Base-by-base conservation (phyloP, 2,797 vertebrate genomes). In the Harpagifer antarcticus region DNA sequence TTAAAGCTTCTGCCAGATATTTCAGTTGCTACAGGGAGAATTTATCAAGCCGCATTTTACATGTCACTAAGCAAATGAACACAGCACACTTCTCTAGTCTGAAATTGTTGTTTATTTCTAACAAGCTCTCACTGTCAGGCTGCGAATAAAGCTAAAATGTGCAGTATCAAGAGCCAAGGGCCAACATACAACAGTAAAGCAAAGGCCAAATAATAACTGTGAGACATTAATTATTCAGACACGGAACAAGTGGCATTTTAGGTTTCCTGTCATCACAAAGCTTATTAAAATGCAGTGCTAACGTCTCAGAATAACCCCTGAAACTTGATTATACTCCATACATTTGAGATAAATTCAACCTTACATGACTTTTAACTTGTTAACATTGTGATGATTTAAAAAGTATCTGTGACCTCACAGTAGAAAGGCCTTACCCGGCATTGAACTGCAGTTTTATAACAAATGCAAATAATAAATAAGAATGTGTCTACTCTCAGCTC, bases 191-290 rank as follows among this genome's bases (percentile, higher is more conserved):
- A 61, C 55, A 68, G 76, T 71, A 75, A 55, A 79, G 54, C 45
- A 82, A 71, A 85, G 72, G 79, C 68, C 69, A 83, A 83, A 86
- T 74, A 82, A 83, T 70, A 81, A 86, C 71, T 79, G 72, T 74
- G 68, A 15, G 62, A 76, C 68, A 81, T 85, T n/a, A 81, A 86
- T 88, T 85, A 88, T 87, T 89, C 17, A 87, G 71, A 78, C 48
- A 58, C 14, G 31, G 58, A 87, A 68, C 68, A 78, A 67, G 62
- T 78, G 77, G 71, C 44, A 72, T 76, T 82, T 86, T 33, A 67
- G 64, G 59, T 80, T 83, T 86, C 60, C 65, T 75, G 69, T 67
- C 66, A 81, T 62, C 48, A 68, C 43, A 59, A 56, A 68, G 62
- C 67, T 74, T 42, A 68, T 74, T 85, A 68, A 76, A 82, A 72